phyloP scores from a whole-genome alignment of 2,888 invertebrate genomes.

The Deilephila porcellus region DNA sequence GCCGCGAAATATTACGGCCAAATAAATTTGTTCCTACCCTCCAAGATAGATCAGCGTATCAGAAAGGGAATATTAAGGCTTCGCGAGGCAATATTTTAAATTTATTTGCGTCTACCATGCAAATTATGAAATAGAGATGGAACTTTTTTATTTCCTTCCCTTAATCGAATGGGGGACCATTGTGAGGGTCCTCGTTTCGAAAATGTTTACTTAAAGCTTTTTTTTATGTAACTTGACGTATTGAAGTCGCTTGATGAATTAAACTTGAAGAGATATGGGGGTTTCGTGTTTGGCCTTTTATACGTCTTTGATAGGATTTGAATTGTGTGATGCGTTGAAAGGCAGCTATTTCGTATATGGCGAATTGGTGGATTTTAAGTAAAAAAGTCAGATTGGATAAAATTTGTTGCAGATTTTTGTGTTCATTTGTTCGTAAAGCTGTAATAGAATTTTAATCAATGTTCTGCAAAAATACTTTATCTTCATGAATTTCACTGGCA shows the following conservation, averaged over 20 bases:
- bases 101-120: slow-evolving; percentile 82
- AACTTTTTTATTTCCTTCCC: slow-evolving; percentile 66
- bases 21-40: slow-evolving; percentile 28
- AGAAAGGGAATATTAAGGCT: slow-evolving; percentile 59
- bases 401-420: too few species aligned
- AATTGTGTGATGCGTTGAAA: not conserved
- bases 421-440: too few species aligned
- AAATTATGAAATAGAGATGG: slow-evolving; percentile 79
- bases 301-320: slow-evolving; percentile 12
- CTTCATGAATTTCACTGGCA: too few species aligned
- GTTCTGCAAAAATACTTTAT: too few species aligned
- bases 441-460: too few species aligned
- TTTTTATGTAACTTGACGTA: slow-evolving; percentile 22
- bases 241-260: slow-evolving; percentile 28
- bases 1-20: slow-evolving; percentile 25
- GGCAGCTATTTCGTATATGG: slow-evolving; percentile 2
- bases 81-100: slow-evolving; percentile 77
- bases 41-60: slow-evolving; percentile 26
- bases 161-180: slow-evolving; percentile 78
- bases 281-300: slow-evolving; percentile 23
- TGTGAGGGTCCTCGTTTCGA: slow-evolving; percentile 62
- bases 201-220: slow-evolving; percentile 29
- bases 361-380: not conserved
- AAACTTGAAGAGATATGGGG: slow-evolving; percentile 25
- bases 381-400: not conserved